Base-by-base conservation (phyloP, 2,888 invertebrate genomes). In the Balanococcus diminutus region DNA sequence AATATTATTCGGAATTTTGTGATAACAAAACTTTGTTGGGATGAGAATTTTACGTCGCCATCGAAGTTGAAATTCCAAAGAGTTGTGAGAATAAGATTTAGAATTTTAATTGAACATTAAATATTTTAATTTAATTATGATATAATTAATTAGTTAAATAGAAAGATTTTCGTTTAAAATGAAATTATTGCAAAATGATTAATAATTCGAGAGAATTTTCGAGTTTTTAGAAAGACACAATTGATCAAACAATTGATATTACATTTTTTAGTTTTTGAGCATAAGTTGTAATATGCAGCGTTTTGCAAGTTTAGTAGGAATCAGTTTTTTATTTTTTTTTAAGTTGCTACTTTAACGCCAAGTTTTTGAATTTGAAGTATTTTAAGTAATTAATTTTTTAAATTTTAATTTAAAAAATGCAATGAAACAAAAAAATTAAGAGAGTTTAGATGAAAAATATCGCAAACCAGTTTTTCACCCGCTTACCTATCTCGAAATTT, bases 1-100 rank as follows among this genome's bases (percentile, higher is more conserved):
- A 67, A 67, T 67, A 16, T 67, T 67, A n/a, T n/a, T 56, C 22
- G 19, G 36, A 79, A 25, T 28, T 79, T 14, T n/a, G 28, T 79
- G 75, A 79, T 79, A 79, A 79, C 75, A 79, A 79, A 36, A 79
- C 36, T 79, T 36, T 19, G n/a, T 2, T 79, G 25, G n/a, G 16
- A 0, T 36, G 75, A 79, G 75, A 79, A 79, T 79, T 79, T 79
- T 9, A 22, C 36, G 75, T 79, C 16, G 67, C 19, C 16, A 28
- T 28, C 0, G 28, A 28, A 67, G 28, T 67, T 16, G 28, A 16
- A 8, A 11, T 56, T 56, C 22, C 9, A 56, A 56, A 56, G 22
- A 22, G 14, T 14, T 9, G 22, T 11, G 5, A 14, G 22, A 22
- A n/a, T n/a, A n/a, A 46, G 42, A 42, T 1, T 2, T 2, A 2